Evolutionary conservation across 2,113 vertebrate species (phyloP), one percentile per base, ranked within the genome.

Genomic region (Chlorodrepanis virens): DNA sequence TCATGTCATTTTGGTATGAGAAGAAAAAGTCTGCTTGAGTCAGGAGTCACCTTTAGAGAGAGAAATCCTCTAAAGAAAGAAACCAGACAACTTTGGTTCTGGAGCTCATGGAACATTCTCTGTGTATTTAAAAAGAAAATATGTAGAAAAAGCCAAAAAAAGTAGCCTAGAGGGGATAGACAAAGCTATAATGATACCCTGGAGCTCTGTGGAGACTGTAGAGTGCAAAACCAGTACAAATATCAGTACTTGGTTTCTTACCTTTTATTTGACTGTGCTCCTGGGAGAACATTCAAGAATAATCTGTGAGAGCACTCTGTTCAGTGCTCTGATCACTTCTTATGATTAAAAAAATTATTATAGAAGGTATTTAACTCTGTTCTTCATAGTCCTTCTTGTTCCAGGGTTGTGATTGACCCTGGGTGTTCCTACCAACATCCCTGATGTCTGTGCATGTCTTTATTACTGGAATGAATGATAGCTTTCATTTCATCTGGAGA

Each of bases 1-100:
- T 20, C 0, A 0, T 56, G 50, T 17, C 6, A 5, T 50, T 77
- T 39, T 78, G 25, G 4, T 44, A 7, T 37, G 61, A 64, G 50
- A 49, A 79, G 40, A 37, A 37, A 25, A 57, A 76, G 4, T 37
- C 29, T 81, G 0, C 39, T 19, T 49, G 63, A 57, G 63, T 81
- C 39, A 53, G 1, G 33, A 33, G n/a, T 72, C 18, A 35, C 45
- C 12, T 35, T 20, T 24, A 31, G 64, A 67, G 56, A 57, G n/a
- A 56, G 76, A 80, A 70, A 45, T 42, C 54, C 9, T 0, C 28
- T 35, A 35, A 35, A 35, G 35, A 35, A 50, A 63, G 54, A 86
- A 86, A 70, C 25, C 31, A 54, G 42, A 20, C 37, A 57, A 2
- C 47, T 65, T 57, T 28, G 22, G 23, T 45, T 70, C 45, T 80